Conservation (phyloP, 2,888 invertebrate genomes). For the Xanthorhoe designata region DNA sequence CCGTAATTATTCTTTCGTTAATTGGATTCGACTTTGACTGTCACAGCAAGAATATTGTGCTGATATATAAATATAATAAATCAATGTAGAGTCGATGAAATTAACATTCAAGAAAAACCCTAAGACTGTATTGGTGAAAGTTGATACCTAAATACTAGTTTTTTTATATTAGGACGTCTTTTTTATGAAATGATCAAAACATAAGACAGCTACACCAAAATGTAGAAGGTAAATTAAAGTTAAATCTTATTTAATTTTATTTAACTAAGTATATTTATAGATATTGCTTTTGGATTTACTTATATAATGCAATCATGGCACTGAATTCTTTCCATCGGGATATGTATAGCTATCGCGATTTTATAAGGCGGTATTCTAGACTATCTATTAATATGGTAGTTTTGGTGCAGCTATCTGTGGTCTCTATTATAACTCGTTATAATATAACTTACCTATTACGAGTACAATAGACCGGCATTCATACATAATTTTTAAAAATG, state of each 20-base stretch:
- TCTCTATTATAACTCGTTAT: conserved; percentile 1
- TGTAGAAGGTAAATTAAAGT: neutral
- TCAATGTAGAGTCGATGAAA: neutral
- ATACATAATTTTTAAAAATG: neutral
- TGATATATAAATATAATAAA: too few relatives aligned
- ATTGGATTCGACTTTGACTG: too few relatives aligned
- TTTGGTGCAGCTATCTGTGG: conserved; percentile 20
- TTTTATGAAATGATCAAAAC: conserved; percentile 2
- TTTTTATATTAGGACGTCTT: conserved; percentile 1
- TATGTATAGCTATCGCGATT: conserved; percentile 19
- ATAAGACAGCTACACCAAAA: conserved; percentile 16
- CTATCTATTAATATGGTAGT: neutral
- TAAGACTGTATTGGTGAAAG: neutral
- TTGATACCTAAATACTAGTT: neutral
- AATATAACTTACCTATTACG: neutral
- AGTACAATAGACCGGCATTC: conserved; percentile 4
- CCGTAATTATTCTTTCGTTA: too few relatives aligned
- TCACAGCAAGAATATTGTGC: too few relatives aligned
- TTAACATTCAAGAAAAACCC: neutral
- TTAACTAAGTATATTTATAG: neutral
- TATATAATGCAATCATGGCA: conserved; percentile 13
- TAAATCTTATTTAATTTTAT: neutral
- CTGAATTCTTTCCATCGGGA: conserved; percentile 17
- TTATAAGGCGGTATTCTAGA: conserved; percentile 10
- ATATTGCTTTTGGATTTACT: conserved; percentile 21